These are phyloP conservation scores for Brachionus rubens DNA, from an alignment of 1,140 invertebrate genomes.

Conservation along the genomic window DNA sequence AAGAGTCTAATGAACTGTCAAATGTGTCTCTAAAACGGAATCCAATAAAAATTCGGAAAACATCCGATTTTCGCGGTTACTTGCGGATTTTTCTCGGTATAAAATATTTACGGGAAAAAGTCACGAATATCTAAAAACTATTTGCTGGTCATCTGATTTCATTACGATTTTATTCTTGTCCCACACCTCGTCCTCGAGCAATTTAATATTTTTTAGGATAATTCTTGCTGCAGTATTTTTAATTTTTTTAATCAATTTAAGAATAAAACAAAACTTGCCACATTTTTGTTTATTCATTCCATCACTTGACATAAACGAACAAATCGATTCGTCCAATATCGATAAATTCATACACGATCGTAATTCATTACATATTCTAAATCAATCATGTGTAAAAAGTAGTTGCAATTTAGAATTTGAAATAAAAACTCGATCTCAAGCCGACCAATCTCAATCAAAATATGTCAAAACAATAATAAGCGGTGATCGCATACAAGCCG, in stretches of 20 bases:
- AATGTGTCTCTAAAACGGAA: too few species aligned
- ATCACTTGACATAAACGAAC: not conserved
- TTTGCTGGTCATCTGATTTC: too few species aligned
- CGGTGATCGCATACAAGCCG: not conserved
- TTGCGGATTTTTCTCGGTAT: too few species aligned
- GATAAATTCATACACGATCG: constrained; percentile 9
- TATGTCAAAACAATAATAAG: not conserved
- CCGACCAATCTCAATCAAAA: not conserved
- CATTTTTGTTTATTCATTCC: constrained; percentile 1
- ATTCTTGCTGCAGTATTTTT: too few species aligned
- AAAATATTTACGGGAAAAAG: too few species aligned
- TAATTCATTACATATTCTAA: constrained; percentile 43
- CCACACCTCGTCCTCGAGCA: too few species aligned
- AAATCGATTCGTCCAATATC: not conserved
- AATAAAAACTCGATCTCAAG: not conserved
- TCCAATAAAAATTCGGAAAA: too few species aligned
- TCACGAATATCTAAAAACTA: too few species aligned
- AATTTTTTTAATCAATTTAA: not conserved
- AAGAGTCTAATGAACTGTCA: too few species aligned
- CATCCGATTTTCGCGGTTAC: too few species aligned
- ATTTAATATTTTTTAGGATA: too few species aligned
- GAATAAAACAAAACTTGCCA: not conserved
- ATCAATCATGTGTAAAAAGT: constrained; percentile 24
- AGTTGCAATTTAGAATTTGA: constrained; percentile 26
- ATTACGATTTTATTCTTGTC: too few species aligned